A percentile compares a stretch with the other conserved stretches of the same genome.
Conservation (phyloP, 2,888 invertebrate species). For the Eucriotettix oculatus region DNA sequence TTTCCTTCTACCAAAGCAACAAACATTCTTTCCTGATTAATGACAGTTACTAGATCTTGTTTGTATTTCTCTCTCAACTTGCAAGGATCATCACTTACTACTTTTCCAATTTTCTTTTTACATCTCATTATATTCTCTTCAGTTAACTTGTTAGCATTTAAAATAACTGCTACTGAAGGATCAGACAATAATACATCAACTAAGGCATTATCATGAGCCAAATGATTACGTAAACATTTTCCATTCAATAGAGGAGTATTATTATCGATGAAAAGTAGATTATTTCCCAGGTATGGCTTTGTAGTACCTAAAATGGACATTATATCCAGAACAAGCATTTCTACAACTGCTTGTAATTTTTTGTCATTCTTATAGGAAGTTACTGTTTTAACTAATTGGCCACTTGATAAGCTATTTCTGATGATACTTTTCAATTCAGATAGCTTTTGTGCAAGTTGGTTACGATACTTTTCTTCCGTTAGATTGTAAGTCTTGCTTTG, state of each 20-base stretch:
- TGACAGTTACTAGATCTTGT: slow-evolving; percentile 2
- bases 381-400: not conserved
- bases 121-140: too few relatives aligned
- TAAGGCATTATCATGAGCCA: slow-evolving; percentile 13
- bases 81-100: not conserved
- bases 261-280: slow-evolving; percentile 13
- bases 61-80: slow-evolving; percentile 7
- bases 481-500: not conserved
- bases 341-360: slow-evolving; percentile 9
- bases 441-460: not conserved
- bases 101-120: slow-evolving; percentile 6
- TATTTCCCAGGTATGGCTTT: slow-evolving; percentile 4
- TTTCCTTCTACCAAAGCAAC: slow-evolving; percentile 10
- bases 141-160: slow-evolving; percentile 10
- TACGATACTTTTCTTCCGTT: not conserved
- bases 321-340: slow-evolving; percentile 16
- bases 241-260: slow-evolving; percentile 14
- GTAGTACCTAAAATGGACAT: slow-evolving; percentile 11
- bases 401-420: slow-evolving; percentile 2
- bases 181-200: slow-evolving; percentile 10
- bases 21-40: slow-evolving; percentile 10
- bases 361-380: slow-evolving; percentile 5
- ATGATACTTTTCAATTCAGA: slow-evolving; percentile 1
- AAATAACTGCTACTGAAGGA: slow-evolving; percentile 10
- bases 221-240: slow-evolving; percentile 15